phyloP scores from a whole-genome alignment of 2,888 invertebrate genomes.

The Melipona beecheii region DNA sequence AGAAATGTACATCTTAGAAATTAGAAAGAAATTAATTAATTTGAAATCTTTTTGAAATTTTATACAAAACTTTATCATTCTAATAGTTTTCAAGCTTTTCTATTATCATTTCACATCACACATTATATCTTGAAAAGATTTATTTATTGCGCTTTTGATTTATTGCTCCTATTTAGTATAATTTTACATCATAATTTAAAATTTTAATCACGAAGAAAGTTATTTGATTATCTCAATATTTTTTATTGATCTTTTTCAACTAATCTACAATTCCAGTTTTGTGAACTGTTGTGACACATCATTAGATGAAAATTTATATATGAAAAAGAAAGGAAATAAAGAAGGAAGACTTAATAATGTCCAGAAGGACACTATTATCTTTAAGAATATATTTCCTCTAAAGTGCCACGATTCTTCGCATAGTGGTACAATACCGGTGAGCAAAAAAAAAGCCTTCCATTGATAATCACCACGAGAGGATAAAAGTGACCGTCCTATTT shows the following conservation, averaged over 20 bases:
- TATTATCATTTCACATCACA: background rate
- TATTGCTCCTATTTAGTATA: background rate
- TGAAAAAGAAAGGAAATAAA: slow-evolving; percentile 1
- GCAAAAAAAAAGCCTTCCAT: slow-evolving; percentile 42
- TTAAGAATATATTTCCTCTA: slow-evolving; percentile 75
- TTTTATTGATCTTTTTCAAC: background rate
- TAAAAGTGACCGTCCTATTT: slow-evolving; percentile 59
- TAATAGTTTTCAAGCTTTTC: background rate
- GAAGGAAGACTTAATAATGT: slow-evolving; percentile 71
- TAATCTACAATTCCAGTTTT: background rate
- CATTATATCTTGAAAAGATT: too few relatives aligned
- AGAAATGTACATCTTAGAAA: background rate
- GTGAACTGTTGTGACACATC: background rate
- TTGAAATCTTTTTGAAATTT: background rate
- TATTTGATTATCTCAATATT: background rate
- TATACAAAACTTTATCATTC: background rate
- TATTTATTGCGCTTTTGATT: too few relatives aligned
- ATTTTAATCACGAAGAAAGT: background rate
- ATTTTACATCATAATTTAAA: background rate
- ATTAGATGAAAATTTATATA: background rate
- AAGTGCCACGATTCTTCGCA: slow-evolving; percentile 63
- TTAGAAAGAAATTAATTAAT: background rate
- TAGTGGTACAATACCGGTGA: slow-evolving; percentile 51
- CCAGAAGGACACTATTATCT: slow-evolving; percentile 65
- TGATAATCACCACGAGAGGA: slow-evolving; percentile 61